Evolutionary conservation across 2,888 invertebrate genomes (phyloP).

Genomic region (Petrophora chlorosata): DNA sequence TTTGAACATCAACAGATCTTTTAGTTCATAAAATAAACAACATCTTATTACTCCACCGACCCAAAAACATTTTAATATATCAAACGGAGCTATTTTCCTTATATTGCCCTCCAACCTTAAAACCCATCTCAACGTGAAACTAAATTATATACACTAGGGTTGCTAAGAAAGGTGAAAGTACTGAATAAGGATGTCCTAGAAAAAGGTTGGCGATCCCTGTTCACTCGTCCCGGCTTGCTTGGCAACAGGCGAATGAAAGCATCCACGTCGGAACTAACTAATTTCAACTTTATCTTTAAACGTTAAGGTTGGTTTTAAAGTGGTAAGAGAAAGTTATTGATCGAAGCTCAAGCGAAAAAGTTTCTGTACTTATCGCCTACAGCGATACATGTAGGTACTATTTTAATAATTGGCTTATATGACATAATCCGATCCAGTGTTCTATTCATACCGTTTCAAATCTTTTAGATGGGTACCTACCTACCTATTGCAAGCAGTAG

Average conservation of each 20-base stretch:
- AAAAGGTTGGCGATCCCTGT: conserved; percentile 75
- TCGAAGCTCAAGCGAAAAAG: conserved; percentile 79
- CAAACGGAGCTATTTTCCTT: conserved; percentile 12
- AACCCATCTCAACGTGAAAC: conserved; percentile 19
- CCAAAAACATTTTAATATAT: conserved; percentile 10
- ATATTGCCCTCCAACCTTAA: conserved; percentile 8
- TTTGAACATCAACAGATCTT: conserved; percentile 1
- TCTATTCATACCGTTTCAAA: conserved; percentile 13
- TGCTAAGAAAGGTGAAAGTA: conserved; percentile 64
- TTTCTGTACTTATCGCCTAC: conserved; percentile 74
- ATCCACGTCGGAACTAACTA: conserved; percentile 33
- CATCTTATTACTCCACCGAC: background rate
- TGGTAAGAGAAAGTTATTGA: conserved; percentile 62
- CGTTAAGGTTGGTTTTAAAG: conserved; percentile 32
- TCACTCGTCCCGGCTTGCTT: conserved; percentile 63
- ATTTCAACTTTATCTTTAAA: conserved; percentile 26
- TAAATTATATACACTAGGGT: conserved; percentile 25
- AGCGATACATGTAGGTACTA: conserved; percentile 57
- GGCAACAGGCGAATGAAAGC: conserved; percentile 78
- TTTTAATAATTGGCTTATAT: conserved; percentile 65
- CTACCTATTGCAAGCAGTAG: no score
- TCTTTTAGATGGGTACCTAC: background rate
- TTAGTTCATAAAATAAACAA: background rate
- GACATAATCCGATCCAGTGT: conserved; percentile 32
- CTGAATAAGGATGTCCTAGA: conserved; percentile 63